Base-by-base conservation (phyloP, 92 coral and sea anemone genomes). In the Zoanthus gigantus region DNA sequence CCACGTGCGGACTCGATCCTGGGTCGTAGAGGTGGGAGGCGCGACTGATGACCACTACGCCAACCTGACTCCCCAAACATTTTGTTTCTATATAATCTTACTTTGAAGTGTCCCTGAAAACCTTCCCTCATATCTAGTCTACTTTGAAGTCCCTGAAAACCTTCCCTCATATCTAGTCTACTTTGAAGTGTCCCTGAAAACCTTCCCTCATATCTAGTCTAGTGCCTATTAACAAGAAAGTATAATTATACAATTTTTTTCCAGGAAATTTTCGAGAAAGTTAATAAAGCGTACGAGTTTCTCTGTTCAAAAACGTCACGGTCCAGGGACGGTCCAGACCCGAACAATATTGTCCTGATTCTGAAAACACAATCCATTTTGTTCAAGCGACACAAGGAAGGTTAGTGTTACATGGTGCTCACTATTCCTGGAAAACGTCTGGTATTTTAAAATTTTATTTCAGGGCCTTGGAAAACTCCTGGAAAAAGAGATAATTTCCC, bases 251-350 rank as follows among this genome's bases (percentile, higher is more conserved):
- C 42, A 4, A 37, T 50, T 17, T 15, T 32, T 12, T 32, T 63
- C 45, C 81, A 97, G 99, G 99, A 97, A 61, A 95, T 97, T 63
- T 97, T 97, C 71, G 99, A 97, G 94, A 94, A 95, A 90, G 99
- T 97, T 82, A 97, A 93, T 98, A 95, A 97, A 90, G 99, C 98
- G 42, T 97, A 97, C 37, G 99, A 97, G 90, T 97, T 94, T 47
- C 94, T 97, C 48, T 97, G 99, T 58, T 95, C 99, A 65, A 95
- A 93, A 91, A 89, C 96, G 6, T 79, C 98, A 9, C 90, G 96
- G 1, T 85, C 92, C 73, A 94, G 90, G 31, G 94, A 95, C 44
- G 99, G 99, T 9, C 99, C 99, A 16, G 98, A 97, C 78, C 97
- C 99, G 2, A 90, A 91, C 71, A 97, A 97, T 74, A 97, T 97